Evolutionary conservation across 2,797 vertebrate species (phyloP).

Genomic region (Austrolebias charrua): DNA sequence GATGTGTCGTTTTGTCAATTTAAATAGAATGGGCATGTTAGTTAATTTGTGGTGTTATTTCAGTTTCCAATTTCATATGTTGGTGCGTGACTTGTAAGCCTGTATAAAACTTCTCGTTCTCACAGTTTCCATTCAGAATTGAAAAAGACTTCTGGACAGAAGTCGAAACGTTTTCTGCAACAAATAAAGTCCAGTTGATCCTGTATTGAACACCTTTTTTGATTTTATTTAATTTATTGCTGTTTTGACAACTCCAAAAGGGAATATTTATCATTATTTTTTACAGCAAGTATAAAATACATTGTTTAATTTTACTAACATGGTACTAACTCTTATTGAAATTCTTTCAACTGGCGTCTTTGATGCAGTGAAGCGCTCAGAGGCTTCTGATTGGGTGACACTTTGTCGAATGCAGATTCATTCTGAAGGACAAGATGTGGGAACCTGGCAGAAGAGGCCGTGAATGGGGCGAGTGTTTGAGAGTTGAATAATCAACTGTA

Average conservation of each 20-base stretch:
- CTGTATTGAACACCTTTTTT: too few species aligned
- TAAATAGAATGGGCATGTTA: too few species aligned
- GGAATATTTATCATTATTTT: neutral
- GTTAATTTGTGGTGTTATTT: too few species aligned
- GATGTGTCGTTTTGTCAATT: too few species aligned
- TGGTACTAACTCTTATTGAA: conserved; percentile 17
- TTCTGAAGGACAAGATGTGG: conserved; percentile 49
- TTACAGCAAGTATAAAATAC: neutral
- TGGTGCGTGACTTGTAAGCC: too few species aligned
- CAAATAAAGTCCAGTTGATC: too few species aligned
- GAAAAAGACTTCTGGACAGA: too few species aligned
- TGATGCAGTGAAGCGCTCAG: conserved; percentile 43
- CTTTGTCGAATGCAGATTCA: conserved; percentile 26
- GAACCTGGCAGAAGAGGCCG: conserved; percentile 43
- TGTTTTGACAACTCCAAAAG: neutral
- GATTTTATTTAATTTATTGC: too few species aligned
- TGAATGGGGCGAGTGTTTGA: conserved; percentile 20
- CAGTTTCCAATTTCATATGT: too few species aligned
- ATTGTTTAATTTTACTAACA: neutral
- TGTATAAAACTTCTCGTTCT: too few species aligned
- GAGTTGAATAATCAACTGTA: conserved; percentile 43
- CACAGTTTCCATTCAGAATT: too few species aligned
- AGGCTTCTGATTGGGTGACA: conserved; percentile 33
- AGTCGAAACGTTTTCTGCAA: too few species aligned
- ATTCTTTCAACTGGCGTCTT: conserved; percentile 14